Evolutionary conservation across 1,140 invertebrate genomes (phyloP).

Genomic region (Nebria ingens): DNA sequence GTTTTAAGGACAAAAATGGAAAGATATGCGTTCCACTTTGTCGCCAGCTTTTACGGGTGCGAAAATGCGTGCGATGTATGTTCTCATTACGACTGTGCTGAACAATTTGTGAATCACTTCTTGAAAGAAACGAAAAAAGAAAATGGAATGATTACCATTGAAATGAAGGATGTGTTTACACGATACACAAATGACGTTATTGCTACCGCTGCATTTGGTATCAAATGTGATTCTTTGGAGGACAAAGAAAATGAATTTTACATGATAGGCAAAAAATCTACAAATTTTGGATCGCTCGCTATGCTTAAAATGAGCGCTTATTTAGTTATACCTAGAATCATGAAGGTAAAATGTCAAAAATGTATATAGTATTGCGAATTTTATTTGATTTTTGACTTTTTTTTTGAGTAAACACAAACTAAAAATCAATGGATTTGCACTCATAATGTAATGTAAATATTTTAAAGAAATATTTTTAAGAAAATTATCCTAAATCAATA

Average conservation of each 20-base stretch:
- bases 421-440: background rate
- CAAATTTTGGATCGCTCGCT: background rate
- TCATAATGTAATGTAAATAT: too few species aligned
- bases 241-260: conserved; percentile 38
- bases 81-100: conserved; percentile 14
- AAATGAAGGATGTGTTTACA: conserved; percentile 38
- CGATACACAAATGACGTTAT: conserved; percentile 46
- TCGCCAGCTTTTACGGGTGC: conserved; percentile 32
- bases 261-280: background rate
- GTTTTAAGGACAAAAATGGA: conserved; percentile 16
- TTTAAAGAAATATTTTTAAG: conserved; percentile 7
- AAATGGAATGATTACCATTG: conserved; percentile 28
- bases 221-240: too few species aligned
- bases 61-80: conserved; percentile 42
- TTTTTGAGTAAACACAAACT: too few species aligned
- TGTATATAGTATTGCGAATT: background rate
- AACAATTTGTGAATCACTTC: conserved; percentile 13
- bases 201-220: conserved; percentile 38
- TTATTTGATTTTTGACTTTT: too few species aligned
- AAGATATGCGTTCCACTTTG: conserved; percentile 14
- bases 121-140: conserved; percentile 12
- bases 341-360: background rate
- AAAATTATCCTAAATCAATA: conserved; percentile 23
- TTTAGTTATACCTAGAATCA: background rate
- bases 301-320: background rate